Evolutionary conservation across 2,113 vertebrate species (phyloP).

Genomic region (Cygnus atratus): DNA sequence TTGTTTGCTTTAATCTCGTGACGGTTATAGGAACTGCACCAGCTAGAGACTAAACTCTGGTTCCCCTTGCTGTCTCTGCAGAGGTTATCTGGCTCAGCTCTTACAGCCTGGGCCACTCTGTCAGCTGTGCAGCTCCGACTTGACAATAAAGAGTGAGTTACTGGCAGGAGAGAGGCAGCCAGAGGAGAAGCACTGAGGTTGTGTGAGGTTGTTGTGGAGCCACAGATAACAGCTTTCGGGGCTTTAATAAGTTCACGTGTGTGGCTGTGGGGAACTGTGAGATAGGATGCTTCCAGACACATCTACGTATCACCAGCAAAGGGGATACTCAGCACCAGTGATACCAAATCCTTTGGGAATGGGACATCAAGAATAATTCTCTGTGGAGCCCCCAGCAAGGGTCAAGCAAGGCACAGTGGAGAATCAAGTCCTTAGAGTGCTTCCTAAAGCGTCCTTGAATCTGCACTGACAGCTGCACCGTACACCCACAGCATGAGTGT

Average conservation of each 20-base stretch:
- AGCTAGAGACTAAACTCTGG: background rate
- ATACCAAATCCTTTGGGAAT: background rate
- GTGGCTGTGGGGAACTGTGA: background rate
- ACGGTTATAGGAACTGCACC: background rate
- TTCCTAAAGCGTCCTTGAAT: background rate
- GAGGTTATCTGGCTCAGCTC: slow-evolving; percentile 9
- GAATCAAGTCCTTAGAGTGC: background rate
- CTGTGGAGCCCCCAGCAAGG: background rate
- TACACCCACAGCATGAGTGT: too few species aligned
- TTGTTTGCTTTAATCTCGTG: background rate
- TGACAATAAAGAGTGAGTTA: background rate
- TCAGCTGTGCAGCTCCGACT: background rate
- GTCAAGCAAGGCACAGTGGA: too few species aligned
- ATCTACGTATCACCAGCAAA: background rate
- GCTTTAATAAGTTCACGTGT: background rate
- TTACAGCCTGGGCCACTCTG: background rate
- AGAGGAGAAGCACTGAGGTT: background rate
- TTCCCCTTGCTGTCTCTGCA: background rate
- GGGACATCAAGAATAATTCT: background rate
- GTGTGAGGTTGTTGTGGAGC: background rate
- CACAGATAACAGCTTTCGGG: background rate
- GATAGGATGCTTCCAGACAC: background rate
- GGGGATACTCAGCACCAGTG: background rate
- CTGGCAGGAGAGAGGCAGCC: background rate
- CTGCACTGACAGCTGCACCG: background rate